Evolutionary conservation across 2,797 vertebrate species (phyloP).

Genomic region (Amblyopsis hoosieri): DNA sequence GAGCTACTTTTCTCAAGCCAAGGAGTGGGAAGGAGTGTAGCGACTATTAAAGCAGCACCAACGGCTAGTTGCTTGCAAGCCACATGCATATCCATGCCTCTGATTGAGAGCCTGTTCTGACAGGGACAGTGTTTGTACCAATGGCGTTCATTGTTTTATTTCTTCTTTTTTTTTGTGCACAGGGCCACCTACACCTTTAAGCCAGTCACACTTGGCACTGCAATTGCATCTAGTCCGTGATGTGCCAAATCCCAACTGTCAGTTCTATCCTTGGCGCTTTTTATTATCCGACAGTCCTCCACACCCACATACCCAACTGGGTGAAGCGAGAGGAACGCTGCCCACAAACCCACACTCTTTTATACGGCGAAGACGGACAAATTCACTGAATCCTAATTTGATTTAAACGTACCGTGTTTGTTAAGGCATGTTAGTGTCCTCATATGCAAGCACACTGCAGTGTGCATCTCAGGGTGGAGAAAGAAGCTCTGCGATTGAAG

Average conservation of each 20-base stretch:
- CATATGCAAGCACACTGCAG: not conserved
- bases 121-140: conserved; percentile 28
- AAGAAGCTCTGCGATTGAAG: conserved; percentile 1
- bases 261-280: too few relatives aligned
- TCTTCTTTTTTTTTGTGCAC: conserved; percentile 19
- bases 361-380: too few relatives aligned
- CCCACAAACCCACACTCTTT: too few relatives aligned
- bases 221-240: too few relatives aligned
- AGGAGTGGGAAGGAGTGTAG: not conserved
- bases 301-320: too few relatives aligned
- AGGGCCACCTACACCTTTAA: conserved; percentile 30
- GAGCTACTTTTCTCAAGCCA: not conserved
- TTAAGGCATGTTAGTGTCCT: too few relatives aligned
- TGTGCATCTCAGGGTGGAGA: not conserved
- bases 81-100: not conserved
- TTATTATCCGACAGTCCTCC: too few relatives aligned
- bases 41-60: not conserved
- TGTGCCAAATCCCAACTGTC: too few relatives aligned
- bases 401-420: not conserved
- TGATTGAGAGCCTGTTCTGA: conserved; percentile 14
- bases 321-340: too few relatives aligned
- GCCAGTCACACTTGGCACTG: conserved; percentile 39
- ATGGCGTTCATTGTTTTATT: conserved; percentile 32
- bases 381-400: conserved; percentile 5
- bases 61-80: conserved; percentile 3